Evolutionary conservation across 2,797 vertebrate genomes (phyloP).

Genomic region (Pangasius krempfi): DNA sequence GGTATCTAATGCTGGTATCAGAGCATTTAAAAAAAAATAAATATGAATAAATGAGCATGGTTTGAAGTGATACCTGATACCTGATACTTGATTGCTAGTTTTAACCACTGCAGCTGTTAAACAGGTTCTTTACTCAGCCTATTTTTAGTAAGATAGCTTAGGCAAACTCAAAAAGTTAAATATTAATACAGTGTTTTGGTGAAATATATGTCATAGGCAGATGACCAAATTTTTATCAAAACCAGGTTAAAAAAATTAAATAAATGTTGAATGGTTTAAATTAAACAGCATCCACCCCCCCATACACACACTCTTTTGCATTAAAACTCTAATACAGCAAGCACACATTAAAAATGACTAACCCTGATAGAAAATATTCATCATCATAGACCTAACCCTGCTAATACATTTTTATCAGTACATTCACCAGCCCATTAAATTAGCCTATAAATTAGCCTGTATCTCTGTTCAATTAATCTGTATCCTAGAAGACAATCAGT

Average conservation of each 20-base stretch:
- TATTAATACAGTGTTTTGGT: not conserved
- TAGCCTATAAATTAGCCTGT: not conserved
- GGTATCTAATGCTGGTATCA: not conserved
- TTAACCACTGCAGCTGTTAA: too few species aligned
- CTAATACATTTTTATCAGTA: not conserved
- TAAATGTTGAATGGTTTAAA: not conserved
- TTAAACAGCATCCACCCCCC: not conserved
- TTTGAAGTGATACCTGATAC: not conserved
- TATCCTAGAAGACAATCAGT: not conserved
- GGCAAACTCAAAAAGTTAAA: too few species aligned
- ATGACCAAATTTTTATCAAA: not conserved
- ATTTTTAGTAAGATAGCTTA: not conserved
- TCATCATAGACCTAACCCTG: not conserved
- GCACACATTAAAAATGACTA: not conserved
- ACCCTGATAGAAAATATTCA: not conserved
- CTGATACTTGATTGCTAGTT: too few species aligned
- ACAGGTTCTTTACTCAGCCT: too few species aligned
- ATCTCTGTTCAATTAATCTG: constrained; percentile 5
- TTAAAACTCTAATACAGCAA: not conserved
- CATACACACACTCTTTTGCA: not conserved
- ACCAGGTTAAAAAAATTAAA: not conserved
- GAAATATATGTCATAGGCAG: not conserved
- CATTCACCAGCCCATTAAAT: not conserved
- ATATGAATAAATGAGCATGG: not conserved
- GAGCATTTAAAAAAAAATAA: not conserved